phyloP scores from a whole-genome alignment of 2,797 vertebrate species.

The Cynopterus sphinx region DNA sequence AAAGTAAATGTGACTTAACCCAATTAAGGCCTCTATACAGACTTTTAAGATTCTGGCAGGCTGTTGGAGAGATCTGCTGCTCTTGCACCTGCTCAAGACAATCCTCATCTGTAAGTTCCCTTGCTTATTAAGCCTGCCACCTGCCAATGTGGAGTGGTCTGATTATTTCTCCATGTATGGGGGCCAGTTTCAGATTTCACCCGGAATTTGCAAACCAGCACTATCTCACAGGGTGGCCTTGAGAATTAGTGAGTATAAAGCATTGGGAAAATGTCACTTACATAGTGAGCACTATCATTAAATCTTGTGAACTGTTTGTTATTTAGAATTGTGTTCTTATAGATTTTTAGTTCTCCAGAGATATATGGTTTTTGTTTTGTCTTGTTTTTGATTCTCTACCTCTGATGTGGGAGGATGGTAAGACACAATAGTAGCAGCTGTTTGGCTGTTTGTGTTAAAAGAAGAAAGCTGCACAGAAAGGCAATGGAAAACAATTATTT shows the following conservation, averaged over 20 bases:
- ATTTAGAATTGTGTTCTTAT: background rate
- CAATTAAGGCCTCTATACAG: background rate
- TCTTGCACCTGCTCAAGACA: background rate
- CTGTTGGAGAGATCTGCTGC: background rate
- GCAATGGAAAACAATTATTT: background rate
- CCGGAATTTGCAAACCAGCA: background rate
- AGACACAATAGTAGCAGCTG: constrained; percentile 46
- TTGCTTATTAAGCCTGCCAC: background rate
- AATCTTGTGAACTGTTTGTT: background rate
- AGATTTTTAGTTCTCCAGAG: background rate
- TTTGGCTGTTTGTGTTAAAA: constrained; percentile 5
- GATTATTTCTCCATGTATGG: background rate
- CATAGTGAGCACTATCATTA: background rate
- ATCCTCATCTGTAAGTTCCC: background rate
- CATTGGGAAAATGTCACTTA: background rate
- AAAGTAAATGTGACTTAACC: background rate
- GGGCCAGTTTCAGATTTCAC: background rate
- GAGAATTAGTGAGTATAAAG: background rate
- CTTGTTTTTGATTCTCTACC: background rate
- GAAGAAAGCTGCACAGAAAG: background rate
- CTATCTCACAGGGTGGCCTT: background rate
- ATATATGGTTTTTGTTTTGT: background rate
- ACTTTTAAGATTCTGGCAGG: background rate
- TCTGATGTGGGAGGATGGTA: constrained; percentile 1
- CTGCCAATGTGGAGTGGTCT: background rate